Evolutionary conservation across 1,140 invertebrate species (phyloP).

Genomic region (Stegodyphus mimosarum): DNA sequence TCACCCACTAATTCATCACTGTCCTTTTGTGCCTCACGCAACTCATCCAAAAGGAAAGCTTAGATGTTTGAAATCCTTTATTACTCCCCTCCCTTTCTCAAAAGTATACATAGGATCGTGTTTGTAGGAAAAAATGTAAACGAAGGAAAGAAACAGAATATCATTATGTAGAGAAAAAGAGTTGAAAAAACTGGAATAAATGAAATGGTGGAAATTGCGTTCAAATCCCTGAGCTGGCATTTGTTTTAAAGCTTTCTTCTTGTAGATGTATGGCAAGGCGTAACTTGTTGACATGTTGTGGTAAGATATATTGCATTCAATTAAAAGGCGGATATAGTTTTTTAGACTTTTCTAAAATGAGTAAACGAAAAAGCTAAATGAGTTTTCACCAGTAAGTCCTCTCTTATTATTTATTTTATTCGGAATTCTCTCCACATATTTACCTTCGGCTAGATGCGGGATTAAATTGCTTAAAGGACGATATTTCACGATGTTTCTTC

Average conservation of each 20-base stretch:
- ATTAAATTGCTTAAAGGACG: too few species aligned
- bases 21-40: constrained; percentile 33
- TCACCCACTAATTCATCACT: constrained; percentile 42
- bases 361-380: too few species aligned
- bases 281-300: constrained; percentile 1
- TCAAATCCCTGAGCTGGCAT: not conserved
- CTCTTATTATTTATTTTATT: too few species aligned
- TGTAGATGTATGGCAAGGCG: too few species aligned
- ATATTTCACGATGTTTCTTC: too few species aligned
- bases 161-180: not conserved
- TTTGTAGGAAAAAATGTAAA: not conserved
- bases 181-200: constrained; percentile 4
- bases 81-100: not conserved
- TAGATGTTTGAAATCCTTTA: not conserved
- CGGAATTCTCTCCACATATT: too few species aligned
- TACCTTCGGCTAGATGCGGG: too few species aligned
- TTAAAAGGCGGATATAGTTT: too few species aligned
- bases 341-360: too few species aligned
- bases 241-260: not conserved
- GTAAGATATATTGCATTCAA: too few species aligned
- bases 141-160: constrained; percentile 2
- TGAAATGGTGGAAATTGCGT: not conserved
- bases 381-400: too few species aligned
- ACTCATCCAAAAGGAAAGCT: not conserved
- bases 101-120: not conserved